Conservation (phyloP, 1,140 invertebrate species). For the Octopus bimaculoides region DNA sequence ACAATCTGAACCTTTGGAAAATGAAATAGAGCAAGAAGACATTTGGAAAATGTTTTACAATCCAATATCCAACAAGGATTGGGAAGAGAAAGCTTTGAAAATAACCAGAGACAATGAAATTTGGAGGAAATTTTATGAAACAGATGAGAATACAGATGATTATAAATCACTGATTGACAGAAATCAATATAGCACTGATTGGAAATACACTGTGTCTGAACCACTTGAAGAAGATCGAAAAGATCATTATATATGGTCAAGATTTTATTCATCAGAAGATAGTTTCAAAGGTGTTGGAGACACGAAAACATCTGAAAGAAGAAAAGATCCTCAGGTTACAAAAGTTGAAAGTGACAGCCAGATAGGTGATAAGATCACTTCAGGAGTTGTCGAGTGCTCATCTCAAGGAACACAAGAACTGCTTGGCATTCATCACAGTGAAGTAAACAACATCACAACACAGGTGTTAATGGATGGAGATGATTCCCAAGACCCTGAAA, state of each 20-base stretch:
- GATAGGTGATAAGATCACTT: background rate
- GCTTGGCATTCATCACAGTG: too few relatives aligned
- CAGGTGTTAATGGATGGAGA: too few relatives aligned
- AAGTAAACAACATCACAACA: too few relatives aligned
- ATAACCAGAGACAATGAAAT: background rate
- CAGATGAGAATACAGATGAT: background rate
- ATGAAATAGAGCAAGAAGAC: background rate
- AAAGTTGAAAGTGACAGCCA: background rate
- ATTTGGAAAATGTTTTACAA: background rate
- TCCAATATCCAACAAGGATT: background rate
- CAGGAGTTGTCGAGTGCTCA: too few relatives aligned
- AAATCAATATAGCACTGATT: background rate
- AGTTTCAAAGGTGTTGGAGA: too few relatives aligned
- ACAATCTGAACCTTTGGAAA: background rate
- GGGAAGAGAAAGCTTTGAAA: background rate
- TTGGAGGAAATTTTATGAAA: background rate
- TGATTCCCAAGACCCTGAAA: too few relatives aligned
- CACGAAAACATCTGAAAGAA: background rate
- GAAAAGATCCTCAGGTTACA: background rate
- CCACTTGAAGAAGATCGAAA: background rate
- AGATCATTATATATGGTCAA: background rate
- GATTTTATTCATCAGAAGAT: too few relatives aligned
- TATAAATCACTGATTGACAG: background rate
- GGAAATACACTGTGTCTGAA: background rate
- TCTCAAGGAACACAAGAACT: too few relatives aligned